Base-by-base conservation (phyloP, 2,888 invertebrate genomes). In the Achlya flavicornis region DNA sequence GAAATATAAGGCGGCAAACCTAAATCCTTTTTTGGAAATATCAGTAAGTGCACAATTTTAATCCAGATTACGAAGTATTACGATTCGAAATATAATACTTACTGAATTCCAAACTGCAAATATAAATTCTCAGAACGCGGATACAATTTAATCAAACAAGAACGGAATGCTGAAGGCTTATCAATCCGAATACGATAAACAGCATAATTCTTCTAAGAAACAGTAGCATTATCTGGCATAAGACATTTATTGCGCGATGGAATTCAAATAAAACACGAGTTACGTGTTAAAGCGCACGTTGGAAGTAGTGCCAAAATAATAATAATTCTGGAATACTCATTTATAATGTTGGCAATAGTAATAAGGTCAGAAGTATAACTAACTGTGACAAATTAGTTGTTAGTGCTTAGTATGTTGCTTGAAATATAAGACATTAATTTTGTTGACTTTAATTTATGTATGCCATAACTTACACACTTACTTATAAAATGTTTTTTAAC, bases 181-280 rank as follows among this genome's bases (percentile, higher is more conserved):
- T 53, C 53, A 53, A 53, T 53, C 19, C 19, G 19, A 53, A 53
- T 19, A 53, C 16, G 53, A 53, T 53, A 53, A 53, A 53, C 3
- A 53, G 19, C 53, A 53, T 53, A 59, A 35, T 33, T 59, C 41
- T 60, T 60, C 60, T 26, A 19, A 60, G 41, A 26, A 41, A 60
- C 19, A 53, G 53, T 53, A 53, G 19, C 53, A 19, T 53, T 53
- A 53, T 53, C 53, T 53, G 19, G 16, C 53, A 53, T 53, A 7
- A 10, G 19, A 53, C 53, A 53, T 53, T 53, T 53, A 53, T 19
- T 53, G 53, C 53, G 19, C 53, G 53, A 53, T 53, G 43, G 60
- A 60, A 60, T 60, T 16, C 26, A 41, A 60, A 60, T 60, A 60
- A 60, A 60, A 41, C 41, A 38, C 35, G 35, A 33, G 41, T 41